A percentile compares a stretch with the other conserved stretches of the same genome.
Evolutionary conservation across 2,888 invertebrate genomes (phyloP).

Genomic region (Pristionchus maxplancki): DNA sequence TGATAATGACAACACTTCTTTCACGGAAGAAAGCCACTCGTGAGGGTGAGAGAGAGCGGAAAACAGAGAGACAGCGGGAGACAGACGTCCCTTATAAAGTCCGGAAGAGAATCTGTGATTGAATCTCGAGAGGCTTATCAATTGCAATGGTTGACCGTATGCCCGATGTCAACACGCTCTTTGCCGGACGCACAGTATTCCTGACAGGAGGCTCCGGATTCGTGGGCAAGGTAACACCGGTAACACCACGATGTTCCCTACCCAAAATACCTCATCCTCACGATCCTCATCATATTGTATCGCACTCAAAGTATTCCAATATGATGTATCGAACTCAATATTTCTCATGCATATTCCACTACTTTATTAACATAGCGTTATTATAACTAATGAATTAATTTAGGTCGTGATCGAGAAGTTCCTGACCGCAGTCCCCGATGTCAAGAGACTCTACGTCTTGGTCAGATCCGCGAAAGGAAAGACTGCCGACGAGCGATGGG

Average conservation of each 20-base stretch:
- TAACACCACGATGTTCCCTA: too few species aligned
- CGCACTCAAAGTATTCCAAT: too few species aligned
- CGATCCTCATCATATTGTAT: neutral
- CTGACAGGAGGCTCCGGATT: constrained; percentile 95
- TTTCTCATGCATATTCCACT: too few species aligned
- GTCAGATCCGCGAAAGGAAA: constrained; percentile 86
- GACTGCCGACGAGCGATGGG: constrained; percentile 83
- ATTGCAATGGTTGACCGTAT: neutral
- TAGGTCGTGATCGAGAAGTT: constrained; percentile 87
- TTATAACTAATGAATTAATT: neutral
- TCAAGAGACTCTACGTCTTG: constrained; percentile 87
- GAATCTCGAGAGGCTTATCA: neutral
- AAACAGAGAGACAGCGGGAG: neutral
- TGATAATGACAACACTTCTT: constrained; percentile 13
- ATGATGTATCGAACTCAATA: too few species aligned
- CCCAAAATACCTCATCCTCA: too few species aligned
- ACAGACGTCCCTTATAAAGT: neutral
- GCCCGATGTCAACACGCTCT: constrained; percentile 59
- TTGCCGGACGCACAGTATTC: constrained; percentile 82
- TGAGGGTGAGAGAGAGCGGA: neutral
- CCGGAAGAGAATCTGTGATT: neutral
- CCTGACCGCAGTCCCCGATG: constrained; percentile 86
- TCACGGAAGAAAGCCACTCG: neutral
- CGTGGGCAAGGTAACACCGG: constrained; percentile 86
- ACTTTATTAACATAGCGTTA: too few species aligned